Percentiles rank a stretch among this genome's conserved stretches.
Conservation (phyloP, 2,113 vertebrate genomes). For the Acrocephalus kingi region DNA sequence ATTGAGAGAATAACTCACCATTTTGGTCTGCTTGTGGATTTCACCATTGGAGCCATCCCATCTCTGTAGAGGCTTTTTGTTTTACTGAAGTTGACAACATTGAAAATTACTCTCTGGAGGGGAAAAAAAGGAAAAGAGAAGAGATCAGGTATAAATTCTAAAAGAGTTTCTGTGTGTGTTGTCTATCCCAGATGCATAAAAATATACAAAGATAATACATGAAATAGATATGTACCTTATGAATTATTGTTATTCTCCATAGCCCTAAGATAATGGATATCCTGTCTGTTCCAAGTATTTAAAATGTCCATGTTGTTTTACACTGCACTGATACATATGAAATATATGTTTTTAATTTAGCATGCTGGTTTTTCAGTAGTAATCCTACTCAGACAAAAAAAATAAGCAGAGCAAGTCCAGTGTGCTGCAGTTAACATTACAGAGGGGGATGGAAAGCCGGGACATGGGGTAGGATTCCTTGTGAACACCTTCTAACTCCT, state of each 20-base stretch:
- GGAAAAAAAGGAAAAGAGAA: neutral
- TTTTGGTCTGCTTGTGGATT: slow-evolving; percentile 94
- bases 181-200: neutral
- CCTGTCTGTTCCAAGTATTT: neutral
- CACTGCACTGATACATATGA: neutral
- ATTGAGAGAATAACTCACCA: slow-evolving; percentile 78
- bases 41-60: slow-evolving; percentile 96
- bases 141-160: neutral
- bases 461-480: neutral
- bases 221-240: neutral
- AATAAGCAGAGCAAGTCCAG: neutral
- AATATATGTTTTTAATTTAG: neutral
- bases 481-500: neutral
- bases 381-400: neutral
- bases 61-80: slow-evolving; percentile 98
- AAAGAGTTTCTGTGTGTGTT: neutral
- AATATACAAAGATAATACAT: neutral
- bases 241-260: neutral
- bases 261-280: neutral
- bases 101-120: slow-evolving; percentile 93
- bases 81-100: slow-evolving; percentile 98
- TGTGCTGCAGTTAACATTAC: neutral
- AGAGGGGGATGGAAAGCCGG: neutral
- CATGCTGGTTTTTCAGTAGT: neutral
- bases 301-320: neutral